Percentiles rank a stretch among this genome's conserved stretches.
phyloP scores from a whole-genome alignment of 1,140 invertebrate genomes.

The Littorina saxatilis region DNA sequence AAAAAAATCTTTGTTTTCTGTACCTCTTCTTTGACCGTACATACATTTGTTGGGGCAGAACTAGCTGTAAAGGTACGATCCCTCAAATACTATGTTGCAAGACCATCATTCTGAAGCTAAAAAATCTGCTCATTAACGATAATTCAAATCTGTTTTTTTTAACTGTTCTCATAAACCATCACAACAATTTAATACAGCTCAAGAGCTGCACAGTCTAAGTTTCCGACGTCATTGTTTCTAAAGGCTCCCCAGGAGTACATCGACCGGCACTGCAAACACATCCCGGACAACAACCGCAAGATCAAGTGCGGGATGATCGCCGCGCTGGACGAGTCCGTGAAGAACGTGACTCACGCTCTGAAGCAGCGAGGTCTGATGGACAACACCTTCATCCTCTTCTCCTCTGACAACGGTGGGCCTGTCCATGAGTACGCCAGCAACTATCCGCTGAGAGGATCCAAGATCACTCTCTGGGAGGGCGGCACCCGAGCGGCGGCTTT shows the following conservation, averaged over 20 bases:
- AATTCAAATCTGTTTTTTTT: too few relatives aligned
- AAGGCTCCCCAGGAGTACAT: conserved; percentile 46
- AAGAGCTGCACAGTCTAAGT: too few relatives aligned
- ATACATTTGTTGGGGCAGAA: too few relatives aligned
- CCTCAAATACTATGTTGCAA: too few relatives aligned
- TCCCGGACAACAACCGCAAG: background rate
- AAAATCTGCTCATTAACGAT: too few relatives aligned
- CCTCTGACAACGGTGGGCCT: conserved; percentile 68
- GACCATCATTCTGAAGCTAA: too few relatives aligned
- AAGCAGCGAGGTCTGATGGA: conserved; percentile 74
- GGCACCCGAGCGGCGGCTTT: conserved; percentile 73
- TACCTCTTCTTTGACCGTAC: too few relatives aligned
- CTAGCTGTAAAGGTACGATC: too few relatives aligned
- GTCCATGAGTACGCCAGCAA: conserved; percentile 72
- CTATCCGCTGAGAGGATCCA: conserved; percentile 76
- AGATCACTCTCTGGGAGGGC: conserved; percentile 77
- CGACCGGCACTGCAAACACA: conserved; percentile 5
- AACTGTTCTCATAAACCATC: too few relatives aligned
- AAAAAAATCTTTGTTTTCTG: too few relatives aligned
- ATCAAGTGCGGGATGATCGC: conserved; percentile 74
- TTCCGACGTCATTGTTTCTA: too few relatives aligned
- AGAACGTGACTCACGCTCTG: conserved; percentile 73
- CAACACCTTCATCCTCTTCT: conserved; percentile 73
- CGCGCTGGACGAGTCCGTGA: conserved; percentile 75
- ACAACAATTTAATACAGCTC: too few relatives aligned